These are phyloP conservation scores for Microplitis deprimator DNA, from an alignment of 2,888 invertebrate species.

Conservation along the genomic window DNA sequence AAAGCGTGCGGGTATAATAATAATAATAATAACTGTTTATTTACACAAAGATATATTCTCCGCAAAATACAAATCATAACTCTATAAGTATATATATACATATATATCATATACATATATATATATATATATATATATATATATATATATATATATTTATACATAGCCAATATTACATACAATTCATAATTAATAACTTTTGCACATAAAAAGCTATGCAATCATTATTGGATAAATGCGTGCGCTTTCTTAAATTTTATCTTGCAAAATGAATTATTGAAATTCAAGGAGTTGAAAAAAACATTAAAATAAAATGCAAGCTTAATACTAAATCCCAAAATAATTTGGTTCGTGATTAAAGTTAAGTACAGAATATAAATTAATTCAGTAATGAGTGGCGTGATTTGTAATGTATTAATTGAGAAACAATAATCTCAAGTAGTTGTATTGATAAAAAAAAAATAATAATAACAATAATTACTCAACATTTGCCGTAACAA, in stretches of 20 bases:
- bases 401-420: constrained; percentile 33
- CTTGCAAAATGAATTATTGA: constrained; percentile 16
- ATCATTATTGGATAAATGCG: constrained; percentile 28
- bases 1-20: constrained; percentile 66
- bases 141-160: constrained; percentile 30
- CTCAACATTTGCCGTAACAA: neutral
- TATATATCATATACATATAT: no score
- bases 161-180: constrained; percentile 33
- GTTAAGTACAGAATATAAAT: constrained; percentile 5
- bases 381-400: constrained; percentile 29
- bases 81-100: constrained; percentile 33
- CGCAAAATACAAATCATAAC: constrained; percentile 33
- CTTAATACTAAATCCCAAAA: constrained; percentile 67
- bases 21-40: constrained; percentile 65
- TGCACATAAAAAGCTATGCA: constrained; percentile 14
- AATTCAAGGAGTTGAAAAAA: neutral
- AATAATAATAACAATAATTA: neutral
- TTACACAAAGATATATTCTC: constrained; percentile 37
- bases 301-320: neutral
- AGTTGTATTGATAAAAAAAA: neutral
- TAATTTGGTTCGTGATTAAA: constrained; percentile 44
- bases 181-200: constrained; percentile 35
- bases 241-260: constrained; percentile 35
- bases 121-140: no score
- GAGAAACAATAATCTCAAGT: neutral